Evolutionary conservation across 2,113 vertebrate species (phyloP).

Genomic region (Aegotheles bennettii): DNA sequence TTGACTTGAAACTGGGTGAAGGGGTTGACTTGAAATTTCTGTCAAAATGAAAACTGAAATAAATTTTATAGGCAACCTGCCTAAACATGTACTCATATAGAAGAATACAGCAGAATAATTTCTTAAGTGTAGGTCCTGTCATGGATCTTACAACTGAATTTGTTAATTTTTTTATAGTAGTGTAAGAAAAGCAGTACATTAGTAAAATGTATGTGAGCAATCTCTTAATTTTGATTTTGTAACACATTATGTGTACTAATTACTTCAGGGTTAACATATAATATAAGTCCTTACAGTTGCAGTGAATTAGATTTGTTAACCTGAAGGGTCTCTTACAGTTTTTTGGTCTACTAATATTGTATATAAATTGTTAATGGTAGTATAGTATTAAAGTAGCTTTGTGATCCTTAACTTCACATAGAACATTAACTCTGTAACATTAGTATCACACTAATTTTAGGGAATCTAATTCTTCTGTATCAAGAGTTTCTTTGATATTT

Average conservation of each 20-base stretch:
- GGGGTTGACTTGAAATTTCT: background rate
- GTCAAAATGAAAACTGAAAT: background rate
- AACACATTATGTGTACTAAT: background rate
- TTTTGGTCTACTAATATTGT: background rate
- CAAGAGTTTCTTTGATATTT: background rate
- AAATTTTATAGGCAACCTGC: background rate
- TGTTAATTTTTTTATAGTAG: background rate
- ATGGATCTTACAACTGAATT: background rate
- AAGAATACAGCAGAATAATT: background rate
- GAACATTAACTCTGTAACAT: background rate
- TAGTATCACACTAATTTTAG: background rate
- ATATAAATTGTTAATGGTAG: background rate
- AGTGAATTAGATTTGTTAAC: background rate
- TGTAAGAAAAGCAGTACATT: background rate
- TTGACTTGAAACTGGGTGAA: background rate
- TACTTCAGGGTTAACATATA: background rate
- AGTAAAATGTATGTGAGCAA: background rate
- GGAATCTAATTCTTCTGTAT: background rate
- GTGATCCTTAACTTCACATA: background rate
- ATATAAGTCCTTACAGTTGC: background rate
- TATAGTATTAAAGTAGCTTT: background rate
- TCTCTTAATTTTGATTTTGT: background rate
- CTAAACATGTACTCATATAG: background rate
- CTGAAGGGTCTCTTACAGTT: background rate
- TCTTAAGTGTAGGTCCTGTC: background rate